A percentile compares a stretch with the other conserved stretches of the same genome.
Conservation (phyloP, 2,888 invertebrate species). For the Emmelina monodactyla region DNA sequence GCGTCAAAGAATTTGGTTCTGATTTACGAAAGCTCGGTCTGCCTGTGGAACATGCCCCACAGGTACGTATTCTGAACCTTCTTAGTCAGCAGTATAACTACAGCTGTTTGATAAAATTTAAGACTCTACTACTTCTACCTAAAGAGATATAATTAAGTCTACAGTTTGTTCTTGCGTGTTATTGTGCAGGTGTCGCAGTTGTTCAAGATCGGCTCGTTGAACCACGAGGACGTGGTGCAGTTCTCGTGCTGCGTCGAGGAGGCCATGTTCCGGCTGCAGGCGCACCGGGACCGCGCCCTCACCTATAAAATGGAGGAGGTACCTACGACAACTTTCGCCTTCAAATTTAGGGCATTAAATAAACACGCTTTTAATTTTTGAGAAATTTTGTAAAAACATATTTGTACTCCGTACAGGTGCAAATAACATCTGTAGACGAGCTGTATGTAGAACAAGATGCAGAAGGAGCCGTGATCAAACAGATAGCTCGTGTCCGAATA, state of each 20-base stretch:
- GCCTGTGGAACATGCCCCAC: constrained; percentile 97
- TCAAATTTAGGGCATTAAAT: too few species aligned
- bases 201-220: constrained; percentile 92
- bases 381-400: too few species aligned
- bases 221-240: constrained; percentile 88
- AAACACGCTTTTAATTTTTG: too few species aligned
- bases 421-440: constrained; percentile 93
- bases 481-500: constrained; percentile 92
- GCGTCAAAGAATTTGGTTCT: constrained; percentile 92
- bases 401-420: constrained; percentile 63
- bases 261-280: constrained; percentile 83
- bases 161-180: too few species aligned
- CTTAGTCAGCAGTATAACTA: too few species aligned
- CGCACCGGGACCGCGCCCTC: constrained; percentile 87
- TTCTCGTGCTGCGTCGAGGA: constrained; percentile 94
- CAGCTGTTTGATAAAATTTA: too few species aligned
- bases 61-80: too few species aligned
- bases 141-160: too few species aligned
- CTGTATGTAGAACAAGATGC: constrained; percentile 87
- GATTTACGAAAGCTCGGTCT: constrained; percentile 92
- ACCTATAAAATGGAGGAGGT: constrained; percentile 94
- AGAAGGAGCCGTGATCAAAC: constrained; percentile 83
- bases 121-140: too few species aligned
- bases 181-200: constrained; percentile 89
- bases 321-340: too few species aligned